A percentile compares a stretch with the other conserved stretches of the same genome.
Evolutionary conservation across 2,113 vertebrate genomes (phyloP).

Genomic region (Rostratula benghalensis): DNA sequence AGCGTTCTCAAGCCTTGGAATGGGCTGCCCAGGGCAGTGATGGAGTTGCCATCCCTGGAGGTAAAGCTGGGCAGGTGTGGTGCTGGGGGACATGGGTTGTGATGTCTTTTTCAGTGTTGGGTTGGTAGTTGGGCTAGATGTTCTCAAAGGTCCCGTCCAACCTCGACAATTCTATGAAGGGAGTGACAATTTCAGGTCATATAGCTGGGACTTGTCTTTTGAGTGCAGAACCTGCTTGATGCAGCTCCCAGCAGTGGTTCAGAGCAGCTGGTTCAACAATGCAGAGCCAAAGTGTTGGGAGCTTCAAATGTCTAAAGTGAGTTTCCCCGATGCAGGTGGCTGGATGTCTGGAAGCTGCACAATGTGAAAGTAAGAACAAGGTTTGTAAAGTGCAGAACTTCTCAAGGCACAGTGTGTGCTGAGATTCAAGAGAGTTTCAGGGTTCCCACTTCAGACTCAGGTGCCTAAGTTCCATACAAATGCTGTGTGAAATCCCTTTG

Average conservation of each 20-base stretch:
- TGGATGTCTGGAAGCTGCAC: neutral
- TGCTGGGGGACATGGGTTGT: no score
- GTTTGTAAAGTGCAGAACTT: neutral
- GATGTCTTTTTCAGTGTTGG: no score
- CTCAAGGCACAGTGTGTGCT: neutral
- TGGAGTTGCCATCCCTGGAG: no score
- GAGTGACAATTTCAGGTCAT: neutral
- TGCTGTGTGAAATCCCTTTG: neutral
- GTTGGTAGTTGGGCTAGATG: no score
- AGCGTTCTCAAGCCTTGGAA: no score
- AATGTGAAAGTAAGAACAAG: neutral
- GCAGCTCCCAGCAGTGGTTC: neutral
- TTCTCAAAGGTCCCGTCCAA: no score
- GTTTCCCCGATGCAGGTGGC: fast-evolving
- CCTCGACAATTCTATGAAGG: no score
- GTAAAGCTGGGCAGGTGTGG: no score
- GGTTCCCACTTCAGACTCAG: neutral
- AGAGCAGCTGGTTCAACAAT: neutral
- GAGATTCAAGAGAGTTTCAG: neutral
- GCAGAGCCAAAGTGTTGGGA: neutral
- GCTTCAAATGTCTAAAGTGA: neutral
- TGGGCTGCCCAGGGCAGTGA: no score
- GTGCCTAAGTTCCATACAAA: neutral
- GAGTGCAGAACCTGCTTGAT: neutral
- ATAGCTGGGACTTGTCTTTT: neutral